A percentile compares a stretch with the other conserved stretches of the same genome.
These are phyloP conservation scores for Tortricodes alternella DNA, from an alignment of 2,888 invertebrate genomes.

Conservation along the genomic window DNA sequence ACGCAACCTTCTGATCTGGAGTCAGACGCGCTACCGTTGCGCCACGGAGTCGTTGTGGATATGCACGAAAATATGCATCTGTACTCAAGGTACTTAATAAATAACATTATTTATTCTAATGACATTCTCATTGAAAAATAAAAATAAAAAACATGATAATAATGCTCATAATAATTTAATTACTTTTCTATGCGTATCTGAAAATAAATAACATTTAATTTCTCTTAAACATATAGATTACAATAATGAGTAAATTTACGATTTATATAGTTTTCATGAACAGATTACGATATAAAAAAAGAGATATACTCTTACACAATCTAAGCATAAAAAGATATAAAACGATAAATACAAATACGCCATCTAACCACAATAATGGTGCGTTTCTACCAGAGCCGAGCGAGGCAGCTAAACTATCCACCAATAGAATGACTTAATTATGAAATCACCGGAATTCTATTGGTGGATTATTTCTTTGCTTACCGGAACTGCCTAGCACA, in stretches of 20 bases:
- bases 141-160: not conserved
- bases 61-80: not conserved
- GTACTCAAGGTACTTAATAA: not conserved
- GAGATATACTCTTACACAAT: too few relatives aligned
- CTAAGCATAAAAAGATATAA: too few relatives aligned
- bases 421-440: too few relatives aligned
- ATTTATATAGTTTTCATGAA: not conserved
- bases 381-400: too few relatives aligned
- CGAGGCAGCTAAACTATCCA: too few relatives aligned
- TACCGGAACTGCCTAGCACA: too few relatives aligned
- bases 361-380: too few relatives aligned
- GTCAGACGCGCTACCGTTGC: constrained; percentile 92
- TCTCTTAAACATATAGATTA: constrained; percentile 9
- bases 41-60: constrained; percentile 86
- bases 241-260: constrained; percentile 8
- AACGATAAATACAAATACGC: too few relatives aligned
- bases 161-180: not conserved
- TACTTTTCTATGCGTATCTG: constrained; percentile 18
- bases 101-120: not conserved
- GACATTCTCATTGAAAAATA: not conserved
- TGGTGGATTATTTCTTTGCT: too few relatives aligned
- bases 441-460: too few relatives aligned
- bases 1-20: constrained; percentile 33
- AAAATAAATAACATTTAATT: constrained; percentile 28
- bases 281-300: not conserved